Evolutionary conservation across 2,888 invertebrate species (phyloP), one percentile per base, ranked within the genome.

Genomic region (Xylophagus ater): DNA sequence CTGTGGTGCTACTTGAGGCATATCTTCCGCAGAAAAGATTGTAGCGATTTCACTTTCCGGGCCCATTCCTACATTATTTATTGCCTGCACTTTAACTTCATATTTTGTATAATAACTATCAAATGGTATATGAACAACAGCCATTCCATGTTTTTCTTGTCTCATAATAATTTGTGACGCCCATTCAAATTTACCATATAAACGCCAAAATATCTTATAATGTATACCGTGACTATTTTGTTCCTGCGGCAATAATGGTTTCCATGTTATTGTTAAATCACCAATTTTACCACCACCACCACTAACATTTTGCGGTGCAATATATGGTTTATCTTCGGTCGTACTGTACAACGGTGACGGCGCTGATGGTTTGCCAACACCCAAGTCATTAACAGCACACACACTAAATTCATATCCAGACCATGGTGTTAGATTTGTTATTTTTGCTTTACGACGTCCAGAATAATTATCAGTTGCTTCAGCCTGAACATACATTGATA

Each of bases 211-310:
- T 47, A 94, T 75, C 59, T 83, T 86, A 61, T 96, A 96, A 58
- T 86, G 81, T 46, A 93, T 80, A 26, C 84, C 86, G 17, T 83
- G 83, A 1, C 86, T 92, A 59, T 93, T 89, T 60, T 92, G 90
- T 49, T 90, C 76, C 43, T 84, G 73, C 0, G 74, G 65, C 44
- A 76, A 70, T 19, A 93, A 58, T 0, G 87, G 81, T 50, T 76
- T 72, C 94, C 94, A 96, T 0, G 78, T 84, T 36, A 97, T 88
- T 1, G 87, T 85, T 4, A 97, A 74, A 57, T 92, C 92, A 0
- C 94, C 93, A 45, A 90, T 88, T 64, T 93, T 94, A 9, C 94
- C 94, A 29, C 94, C 94, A 4, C 96, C 96, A 0, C 96, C 94
- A 12, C 86, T 77, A 25, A 97, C 74, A 52, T 86, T 82, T 4